These are phyloP conservation scores for Heliconius hewitsoni DNA, from an alignment of 1,140 invertebrate genomes.

Conservation along the genomic window DNA sequence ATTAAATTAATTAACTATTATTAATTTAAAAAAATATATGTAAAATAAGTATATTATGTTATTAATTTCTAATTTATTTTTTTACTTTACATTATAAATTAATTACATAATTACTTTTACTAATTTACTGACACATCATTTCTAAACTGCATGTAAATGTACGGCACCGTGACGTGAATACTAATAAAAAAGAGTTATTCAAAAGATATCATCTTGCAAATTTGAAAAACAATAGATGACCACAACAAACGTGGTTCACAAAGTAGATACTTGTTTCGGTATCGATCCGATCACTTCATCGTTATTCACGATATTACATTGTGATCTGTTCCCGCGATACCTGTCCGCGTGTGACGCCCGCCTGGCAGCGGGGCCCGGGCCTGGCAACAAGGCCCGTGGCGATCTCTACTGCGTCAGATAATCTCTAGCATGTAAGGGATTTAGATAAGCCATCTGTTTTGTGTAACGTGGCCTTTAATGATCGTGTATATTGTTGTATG, in stretches of 20 bases:
- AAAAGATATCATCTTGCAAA: not conserved
- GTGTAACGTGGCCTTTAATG: not conserved
- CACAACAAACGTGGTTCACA: not conserved
- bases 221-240: conserved; percentile 4
- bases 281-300: conserved; percentile 15
- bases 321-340: not conserved
- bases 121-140: too few relatives aligned
- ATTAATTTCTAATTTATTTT: too few relatives aligned
- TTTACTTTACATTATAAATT: too few relatives aligned
- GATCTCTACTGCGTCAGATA: not conserved
- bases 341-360: not conserved
- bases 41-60: too few relatives aligned
- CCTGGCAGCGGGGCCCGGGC: too few relatives aligned
- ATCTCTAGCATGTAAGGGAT: not conserved
- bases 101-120: too few relatives aligned
- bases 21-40: too few relatives aligned
- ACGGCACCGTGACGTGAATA: not conserved
- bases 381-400: not conserved
- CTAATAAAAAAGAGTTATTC: not conserved
- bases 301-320: conserved; percentile 5
- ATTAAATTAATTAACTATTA: too few relatives aligned
- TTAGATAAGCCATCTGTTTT: not conserved
- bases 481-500: not conserved
- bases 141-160: too few relatives aligned
- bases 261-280: not conserved